Evolutionary conservation across 2,888 invertebrate genomes (phyloP), one percentile per base, ranked within the genome.

Genomic region (Pedicia rivosa): DNA sequence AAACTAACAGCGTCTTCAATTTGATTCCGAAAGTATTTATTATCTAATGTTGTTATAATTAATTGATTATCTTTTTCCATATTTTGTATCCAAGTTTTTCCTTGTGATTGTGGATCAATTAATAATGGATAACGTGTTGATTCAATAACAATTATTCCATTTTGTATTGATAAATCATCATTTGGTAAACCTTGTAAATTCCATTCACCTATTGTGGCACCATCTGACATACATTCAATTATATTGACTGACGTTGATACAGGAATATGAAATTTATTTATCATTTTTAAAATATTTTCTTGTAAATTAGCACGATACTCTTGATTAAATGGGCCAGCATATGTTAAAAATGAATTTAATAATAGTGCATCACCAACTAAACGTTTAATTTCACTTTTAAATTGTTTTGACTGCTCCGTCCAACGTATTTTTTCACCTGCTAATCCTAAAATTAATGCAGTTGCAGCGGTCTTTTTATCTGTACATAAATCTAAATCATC

Each of bases 31-130:
- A 73, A 73, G 50, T 72, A 72, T 53, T 72, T 73, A 46, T 72
- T 68, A 47, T 66, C 67, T 3, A 73, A 57, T 1, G 70, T 64
- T n/a, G 70, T 67, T 5, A 70, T 65, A 42, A 71, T 67, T n/a
- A 84, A 59, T 14, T 73, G 65, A 49, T 75, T 77, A 16, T 64
- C 60, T 46, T 64, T 70, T 53, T 87, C 86, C 62, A 77, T 80
- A 47, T 78, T 78, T 52, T 76, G 80, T 36, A 87, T 78, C 87
- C 87, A 87, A 13, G 66, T 61, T 54, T 84, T 86, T 31, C 84
- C 86, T 55, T 87, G 87, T 28, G 77, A 76, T 55, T 87, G 87
- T 0, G 87, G 87, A 57, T 87, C 87, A 40, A 87, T 84, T 10
- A 87, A 64, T 15, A 87, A 60, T 1, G 86, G 84, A 57, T 71